Base-by-base conservation (phyloP, 2,113 vertebrate genomes). In the Pipra filicauda region DNA sequence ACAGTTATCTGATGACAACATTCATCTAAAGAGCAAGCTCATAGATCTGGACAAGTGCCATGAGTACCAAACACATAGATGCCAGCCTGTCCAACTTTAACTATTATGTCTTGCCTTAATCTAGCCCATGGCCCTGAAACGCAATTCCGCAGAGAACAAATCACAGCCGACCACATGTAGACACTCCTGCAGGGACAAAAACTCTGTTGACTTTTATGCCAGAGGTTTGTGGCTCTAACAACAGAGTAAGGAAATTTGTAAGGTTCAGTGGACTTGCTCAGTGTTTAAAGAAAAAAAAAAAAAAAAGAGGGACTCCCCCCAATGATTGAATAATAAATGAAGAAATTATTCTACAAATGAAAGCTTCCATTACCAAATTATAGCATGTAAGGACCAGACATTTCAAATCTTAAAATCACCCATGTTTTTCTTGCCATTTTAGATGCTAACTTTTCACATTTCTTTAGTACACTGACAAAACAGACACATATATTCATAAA, bases 11-110 rank as follows among this genome's bases (percentile, higher is more conserved):
- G 81, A 84, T 93, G 87, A 95, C 77, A 96, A 75, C 91, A 92
- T 49, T 48, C 74, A 66, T 78, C 92, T 89, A 67, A 96, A 94
- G 94, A 93, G 72, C 92, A 88, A 95, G 71, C 76, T 96, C 78
- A 80, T 2, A 11, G 82, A 89, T 57, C 78, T 95, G 96, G 95
- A 89, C 54, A 39, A 76, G 55, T 62, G 94, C 96, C 96, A 96
- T 0, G 13, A 90, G 82, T 59, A 86, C 80, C 91, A 92, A 94
- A 92, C 26, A 17, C 86, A 89, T 30, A 72, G 75, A 95, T 93
- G 54, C 79, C 89, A 89, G 77, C 58, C 80, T 61, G 65, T 80
- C 80, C 92, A 91, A 74, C 66, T 77, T 64, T 71, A 79, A 81
- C 67, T 48, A 13, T 75, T 78, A 66, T 2, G 59, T 65, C 71